Evolutionary conservation across 2,797 vertebrate genomes (phyloP).

Genomic region (Pitangus sulphuratus): DNA sequence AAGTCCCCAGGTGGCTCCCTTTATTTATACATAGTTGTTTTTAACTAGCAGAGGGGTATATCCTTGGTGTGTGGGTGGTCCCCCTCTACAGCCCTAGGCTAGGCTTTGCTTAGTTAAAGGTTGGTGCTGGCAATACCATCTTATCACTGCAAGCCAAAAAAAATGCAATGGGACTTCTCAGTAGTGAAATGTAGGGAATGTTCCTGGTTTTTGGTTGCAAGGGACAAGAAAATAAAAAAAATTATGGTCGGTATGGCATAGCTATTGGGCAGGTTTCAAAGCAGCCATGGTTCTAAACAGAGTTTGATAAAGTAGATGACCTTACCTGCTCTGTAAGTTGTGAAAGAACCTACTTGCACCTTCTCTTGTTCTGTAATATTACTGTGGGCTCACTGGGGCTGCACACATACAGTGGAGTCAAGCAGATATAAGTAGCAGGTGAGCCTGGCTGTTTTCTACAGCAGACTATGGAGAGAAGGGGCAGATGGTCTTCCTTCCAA

Average conservation of each 20-base stretch:
- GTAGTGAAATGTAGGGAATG: neutral
- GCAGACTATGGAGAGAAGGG: neutral
- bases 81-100: neutral
- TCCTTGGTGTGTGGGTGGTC: neutral
- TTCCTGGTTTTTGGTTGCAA: neutral
- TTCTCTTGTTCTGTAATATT: neutral
- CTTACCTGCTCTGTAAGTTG: neutral
- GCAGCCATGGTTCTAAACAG: neutral
- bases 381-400: neutral
- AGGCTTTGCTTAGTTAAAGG: conserved; percentile 21
- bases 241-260: neutral
- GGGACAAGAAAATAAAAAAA: neutral
- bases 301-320: neutral
- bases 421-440: neutral
- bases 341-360: neutral
- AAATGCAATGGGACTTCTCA: neutral
- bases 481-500: neutral
- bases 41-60: neutral
- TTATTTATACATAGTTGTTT: neutral
- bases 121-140: neutral
- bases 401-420: neutral
- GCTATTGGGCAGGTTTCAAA: neutral
- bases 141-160: neutral
- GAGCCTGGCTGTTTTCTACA: neutral
- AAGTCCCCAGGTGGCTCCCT: neutral